Evolutionary conservation across 1,140 invertebrate genomes (phyloP), one percentile per base, ranked within the genome.

Genomic region (Trachymyrmex cornetzi): DNA sequence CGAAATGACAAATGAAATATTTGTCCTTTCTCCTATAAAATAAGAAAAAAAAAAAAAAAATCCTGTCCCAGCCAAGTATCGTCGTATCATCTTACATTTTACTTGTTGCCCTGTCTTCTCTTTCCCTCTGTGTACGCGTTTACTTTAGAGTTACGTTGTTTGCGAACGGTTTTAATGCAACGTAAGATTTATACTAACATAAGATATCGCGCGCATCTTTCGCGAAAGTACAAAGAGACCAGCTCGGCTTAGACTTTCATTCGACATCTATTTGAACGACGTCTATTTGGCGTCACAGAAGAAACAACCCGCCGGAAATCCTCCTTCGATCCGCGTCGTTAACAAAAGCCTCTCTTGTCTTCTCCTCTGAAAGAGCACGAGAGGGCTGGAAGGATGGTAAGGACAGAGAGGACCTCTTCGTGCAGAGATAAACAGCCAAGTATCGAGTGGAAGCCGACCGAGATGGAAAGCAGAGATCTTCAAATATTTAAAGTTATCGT

Each of bases 401-500:
- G n/a, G 34, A 24, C n/a, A 59, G 66, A 19, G 44, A 48, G 34
- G 5, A 44, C 2, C 9, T 14, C 59, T 63, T 34, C 55, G 69
- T 57, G 69, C 69, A 69, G 57, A 69, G 57, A 74, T 84, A 84
- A 84, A 57, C 80, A 75, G 59, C 24, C 50, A 12, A 34, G 81
- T 67, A 69, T 86, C 64, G 64, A 84, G 55, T 75, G 44, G 14
- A 75, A 72, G 50, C 74, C 38, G 34, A 24, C 59, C 34, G n/a
- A 30, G 69, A 59, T 64, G 57, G 30, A 74, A 80, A 53, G 53
- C 57, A 30, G 48, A 44, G 53, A 67, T 81, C 75, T 16, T 87
- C 85, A 87, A 88, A 88, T 88, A 86, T 88, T 87, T 88, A 87
- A 87, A 80, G 48, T 88, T 80, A 88, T 80, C 67, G 38, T 64